Conservation (phyloP, 2,797 vertebrate species). For the Nyctalus aviator region DNA sequence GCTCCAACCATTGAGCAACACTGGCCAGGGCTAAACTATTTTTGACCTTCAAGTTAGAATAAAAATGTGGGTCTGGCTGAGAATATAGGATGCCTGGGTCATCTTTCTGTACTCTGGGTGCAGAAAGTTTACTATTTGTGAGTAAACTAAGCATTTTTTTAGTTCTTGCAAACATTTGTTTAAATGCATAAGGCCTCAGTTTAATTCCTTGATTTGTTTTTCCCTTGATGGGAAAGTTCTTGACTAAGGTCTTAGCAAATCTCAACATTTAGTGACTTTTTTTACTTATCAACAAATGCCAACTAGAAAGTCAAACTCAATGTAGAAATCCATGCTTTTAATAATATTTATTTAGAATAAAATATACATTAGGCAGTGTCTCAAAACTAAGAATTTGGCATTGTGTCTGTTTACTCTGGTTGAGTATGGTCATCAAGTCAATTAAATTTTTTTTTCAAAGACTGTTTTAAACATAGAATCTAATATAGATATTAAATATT, state of each 20-base stretch:
- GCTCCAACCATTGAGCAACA: too few species aligned
- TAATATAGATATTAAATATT: too few species aligned
- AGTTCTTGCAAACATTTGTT: not conserved
- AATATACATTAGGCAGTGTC: not conserved
- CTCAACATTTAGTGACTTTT: conserved; percentile 28
- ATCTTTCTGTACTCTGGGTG: not conserved
- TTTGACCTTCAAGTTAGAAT: conserved; percentile 36
- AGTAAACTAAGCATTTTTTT: conserved; percentile 7
- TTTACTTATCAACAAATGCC: not conserved
- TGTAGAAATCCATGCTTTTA: not conserved
- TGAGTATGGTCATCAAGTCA: not conserved
- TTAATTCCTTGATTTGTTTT: conserved; percentile 34
- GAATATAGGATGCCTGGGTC: not conserved
- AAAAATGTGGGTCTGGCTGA: not conserved
- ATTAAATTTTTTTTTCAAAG: conserved; percentile 13
- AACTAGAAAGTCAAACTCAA: conserved; percentile 15
- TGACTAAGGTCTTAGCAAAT: conserved; percentile 37
- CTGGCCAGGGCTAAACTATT: not conserved
- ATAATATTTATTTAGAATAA: conserved; percentile 46
- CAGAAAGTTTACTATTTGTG: conserved; percentile 45
- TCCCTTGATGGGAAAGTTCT: conserved; percentile 24
- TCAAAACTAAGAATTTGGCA: conserved; percentile 38
- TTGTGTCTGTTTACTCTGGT: not conserved
- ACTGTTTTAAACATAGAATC: too few species aligned
- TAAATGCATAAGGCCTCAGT: not conserved